phyloP scores from a whole-genome alignment of 2,888 invertebrate species.

The Clepsis dumicolana region DNA sequence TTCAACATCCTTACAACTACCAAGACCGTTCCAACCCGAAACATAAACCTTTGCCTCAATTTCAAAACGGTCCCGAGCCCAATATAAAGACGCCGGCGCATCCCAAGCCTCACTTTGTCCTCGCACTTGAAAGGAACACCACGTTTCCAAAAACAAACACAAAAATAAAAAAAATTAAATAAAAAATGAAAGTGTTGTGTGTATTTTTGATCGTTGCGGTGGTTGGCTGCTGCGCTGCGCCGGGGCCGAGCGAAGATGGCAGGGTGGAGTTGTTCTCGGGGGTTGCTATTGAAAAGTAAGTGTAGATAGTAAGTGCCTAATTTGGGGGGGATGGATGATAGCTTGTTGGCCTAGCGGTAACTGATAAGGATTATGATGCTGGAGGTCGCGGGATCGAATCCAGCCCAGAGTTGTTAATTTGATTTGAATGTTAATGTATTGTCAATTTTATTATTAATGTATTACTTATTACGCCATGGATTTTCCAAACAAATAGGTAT shows the following conservation, averaged over 20 bases:
- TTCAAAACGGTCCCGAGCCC: slow-evolving; percentile 52
- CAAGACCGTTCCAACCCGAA: slow-evolving; percentile 54
- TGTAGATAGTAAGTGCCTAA: slow-evolving; percentile 43
- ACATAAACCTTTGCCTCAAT: slow-evolving; percentile 51
- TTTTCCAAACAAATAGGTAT: no score
- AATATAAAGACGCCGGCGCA: slow-evolving; percentile 64
- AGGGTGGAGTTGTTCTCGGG: slow-evolving; percentile 76
- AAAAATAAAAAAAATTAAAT: slow-evolving; percentile 48
- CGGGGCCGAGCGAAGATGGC: slow-evolving; percentile 67
- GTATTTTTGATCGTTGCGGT: slow-evolving; percentile 64
- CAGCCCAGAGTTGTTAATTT: no score
- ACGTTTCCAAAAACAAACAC: slow-evolving; percentile 48
- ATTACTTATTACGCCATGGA: no score
- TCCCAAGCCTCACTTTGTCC: slow-evolving; percentile 71
- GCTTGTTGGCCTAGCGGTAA: no score
- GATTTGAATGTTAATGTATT: no score
- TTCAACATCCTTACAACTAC: slow-evolving; percentile 51
- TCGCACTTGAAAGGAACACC: slow-evolving; percentile 61
- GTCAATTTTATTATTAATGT: no score
- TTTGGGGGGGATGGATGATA: neutral
- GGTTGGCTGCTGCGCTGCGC: slow-evolving; percentile 72
- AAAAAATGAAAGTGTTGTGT: slow-evolving; percentile 76
- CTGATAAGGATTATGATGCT: no score
- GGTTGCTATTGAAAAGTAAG: slow-evolving; percentile 79
- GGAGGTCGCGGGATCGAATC: no score